Evolutionary conservation across 2,888 invertebrate species (phyloP).

Genomic region (Euproctis similis): DNA sequence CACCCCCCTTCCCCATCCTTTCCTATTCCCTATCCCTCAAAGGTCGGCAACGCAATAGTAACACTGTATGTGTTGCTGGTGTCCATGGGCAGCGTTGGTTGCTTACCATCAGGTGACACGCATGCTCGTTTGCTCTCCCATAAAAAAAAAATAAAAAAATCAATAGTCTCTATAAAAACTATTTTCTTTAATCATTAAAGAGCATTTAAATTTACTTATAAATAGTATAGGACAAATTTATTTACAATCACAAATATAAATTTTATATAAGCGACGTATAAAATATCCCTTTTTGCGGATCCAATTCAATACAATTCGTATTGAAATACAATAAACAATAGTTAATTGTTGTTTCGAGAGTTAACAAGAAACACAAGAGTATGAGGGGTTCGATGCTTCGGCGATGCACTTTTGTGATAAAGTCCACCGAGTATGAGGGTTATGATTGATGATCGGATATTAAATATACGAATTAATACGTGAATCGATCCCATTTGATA

Average conservation of each 20-base stretch:
- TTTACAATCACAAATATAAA: conserved; percentile 28
- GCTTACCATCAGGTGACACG: too few species aligned
- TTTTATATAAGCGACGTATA: conserved; percentile 33
- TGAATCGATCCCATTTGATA: conserved; percentile 50
- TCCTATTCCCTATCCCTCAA: too few species aligned
- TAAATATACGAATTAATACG: conserved; percentile 58
- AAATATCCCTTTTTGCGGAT: conserved; percentile 36
- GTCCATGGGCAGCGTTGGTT: too few species aligned
- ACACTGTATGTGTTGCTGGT: too few species aligned
- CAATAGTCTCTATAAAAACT: too few species aligned
- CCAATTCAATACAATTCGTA: conserved; percentile 36
- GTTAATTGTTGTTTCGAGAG: conserved; percentile 39
- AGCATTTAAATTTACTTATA: too few species aligned
- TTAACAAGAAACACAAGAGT: conserved; percentile 35
- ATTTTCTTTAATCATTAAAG: not conserved
- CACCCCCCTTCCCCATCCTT: too few species aligned
- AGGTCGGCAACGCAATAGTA: too few species aligned
- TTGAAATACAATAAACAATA: conserved; percentile 51
- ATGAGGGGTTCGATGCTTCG: conserved; percentile 29
- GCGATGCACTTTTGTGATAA: conserved; percentile 52
- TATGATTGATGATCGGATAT: conserved; percentile 68
- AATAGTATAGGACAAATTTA: too few species aligned
- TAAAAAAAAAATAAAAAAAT: too few species aligned
- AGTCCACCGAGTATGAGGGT: conserved; percentile 43
- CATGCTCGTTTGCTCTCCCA: too few species aligned